A percentile compares a stretch with the other conserved stretches of the same genome.
Evolutionary conservation across 2,113 vertebrate species (phyloP).

Genomic region (Oncorhynchus mykiss): DNA sequence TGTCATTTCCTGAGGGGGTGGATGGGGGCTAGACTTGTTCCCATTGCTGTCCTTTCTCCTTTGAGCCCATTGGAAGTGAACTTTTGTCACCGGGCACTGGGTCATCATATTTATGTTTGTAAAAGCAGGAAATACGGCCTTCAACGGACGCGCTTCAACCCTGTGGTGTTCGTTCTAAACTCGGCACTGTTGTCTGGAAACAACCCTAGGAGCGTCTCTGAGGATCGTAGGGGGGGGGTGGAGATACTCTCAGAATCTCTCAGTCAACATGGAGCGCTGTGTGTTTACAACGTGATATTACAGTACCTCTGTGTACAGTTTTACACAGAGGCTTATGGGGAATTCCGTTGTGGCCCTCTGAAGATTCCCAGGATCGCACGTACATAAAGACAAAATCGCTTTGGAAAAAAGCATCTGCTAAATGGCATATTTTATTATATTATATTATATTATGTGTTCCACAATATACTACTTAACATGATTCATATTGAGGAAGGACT

Average conservation of each 20-base stretch:
- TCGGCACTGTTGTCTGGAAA: slow-evolving; percentile 39
- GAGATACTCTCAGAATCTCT: not conserved
- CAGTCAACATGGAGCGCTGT: not conserved
- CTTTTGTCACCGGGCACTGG: slow-evolving; percentile 10
- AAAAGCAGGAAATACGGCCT: slow-evolving; percentile 43
- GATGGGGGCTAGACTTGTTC: slow-evolving; percentile 17
- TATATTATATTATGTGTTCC: too few species aligned
- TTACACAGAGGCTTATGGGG: not conserved
- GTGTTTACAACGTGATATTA: not conserved
- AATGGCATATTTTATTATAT: not conserved
- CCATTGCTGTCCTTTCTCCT: slow-evolving; percentile 9
- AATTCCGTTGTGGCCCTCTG: not conserved
- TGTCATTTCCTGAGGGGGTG: not conserved
- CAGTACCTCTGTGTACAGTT: not conserved
- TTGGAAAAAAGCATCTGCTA: too few species aligned
- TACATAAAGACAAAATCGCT: too few species aligned
- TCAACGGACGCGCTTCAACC: slow-evolving; percentile 28
- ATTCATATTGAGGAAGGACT: too few species aligned
- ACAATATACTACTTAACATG: too few species aligned
- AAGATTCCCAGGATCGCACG: too few species aligned
- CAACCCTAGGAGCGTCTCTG: slow-evolving; percentile 42
- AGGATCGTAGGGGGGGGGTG: not conserved
- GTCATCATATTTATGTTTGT: slow-evolving; percentile 61
- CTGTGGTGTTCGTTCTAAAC: slow-evolving; percentile 51
- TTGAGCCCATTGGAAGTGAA: slow-evolving; percentile 33